Base-by-base conservation (phyloP, 1,140 invertebrate genomes). In the Heliothis virescens region DNA sequence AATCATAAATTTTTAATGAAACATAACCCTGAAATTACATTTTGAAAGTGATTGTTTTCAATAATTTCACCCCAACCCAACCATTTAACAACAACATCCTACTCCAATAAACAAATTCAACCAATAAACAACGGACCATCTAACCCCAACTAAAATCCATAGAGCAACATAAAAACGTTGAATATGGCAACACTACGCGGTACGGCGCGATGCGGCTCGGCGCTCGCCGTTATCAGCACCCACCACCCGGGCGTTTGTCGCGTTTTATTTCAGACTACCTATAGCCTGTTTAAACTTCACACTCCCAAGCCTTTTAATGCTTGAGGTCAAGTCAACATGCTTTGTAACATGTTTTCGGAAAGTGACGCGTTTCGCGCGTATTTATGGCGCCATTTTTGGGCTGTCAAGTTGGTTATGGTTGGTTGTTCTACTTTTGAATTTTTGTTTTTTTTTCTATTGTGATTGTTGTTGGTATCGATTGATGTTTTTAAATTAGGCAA, bases 241-340 rank as follows among this genome's bases (percentile, higher is more conserved):
- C 83, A 81, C 57, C 82, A 85, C 79, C 53, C 79, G 76, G 34
- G 57, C 73, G 65, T 62, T 79, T 65, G 57, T 79, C 80, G 67
- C 75, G 60, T 86, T 86, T 82, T 86, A 84, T 84, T 85, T 81
- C 73, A 73, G 71, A 59, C 71, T 73, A 73, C 29, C 76, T 67
- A 79, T 67, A 75, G 73, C 63, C 77, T 79, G 57, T 72, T 59
- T 74, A 82, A 81, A 57, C 67, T 78, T 76, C 52, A 79, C 74
- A 79, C 71, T 79, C 63, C 63, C 76, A 9, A 53, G 69, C 80
- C 60, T 79, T 69, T 79, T 69, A 77, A 73, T 52, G 48, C 26
- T n/a, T 48, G 67, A 69, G 75, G 63, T 78, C 62, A 69, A 57
- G 63, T 76, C 74, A 76, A 76, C 59, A 65, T 76, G 60, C 59